Conservation (phyloP, 2,113 vertebrate species). For the Lates calcarifer region DNA sequence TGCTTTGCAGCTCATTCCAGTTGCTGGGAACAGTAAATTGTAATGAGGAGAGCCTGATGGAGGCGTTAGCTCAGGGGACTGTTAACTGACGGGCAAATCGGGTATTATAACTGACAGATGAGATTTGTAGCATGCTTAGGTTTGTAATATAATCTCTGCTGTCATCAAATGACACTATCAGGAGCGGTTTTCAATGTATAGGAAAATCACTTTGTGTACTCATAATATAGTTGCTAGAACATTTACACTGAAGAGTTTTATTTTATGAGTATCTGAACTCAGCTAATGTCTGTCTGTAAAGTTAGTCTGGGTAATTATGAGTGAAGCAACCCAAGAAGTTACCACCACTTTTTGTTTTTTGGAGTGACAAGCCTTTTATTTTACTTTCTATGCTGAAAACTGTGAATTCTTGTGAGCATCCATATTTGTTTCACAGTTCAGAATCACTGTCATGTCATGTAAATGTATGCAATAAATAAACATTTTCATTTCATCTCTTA, state of each 20-base stretch:
- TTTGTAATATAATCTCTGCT: conserved; percentile 67
- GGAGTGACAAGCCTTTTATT: not conserved
- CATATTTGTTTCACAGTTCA: not conserved
- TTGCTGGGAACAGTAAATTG: conserved; percentile 74
- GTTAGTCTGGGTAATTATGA: not conserved
- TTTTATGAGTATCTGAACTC: conserved; percentile 10
- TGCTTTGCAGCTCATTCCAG: conserved; percentile 69
- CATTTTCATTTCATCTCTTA: not conserved
- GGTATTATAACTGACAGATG: conserved; percentile 71
- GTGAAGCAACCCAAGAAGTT: not conserved
- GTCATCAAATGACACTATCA: conserved; percentile 56
- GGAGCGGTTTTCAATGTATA: conserved; percentile 40
- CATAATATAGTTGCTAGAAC: not conserved
- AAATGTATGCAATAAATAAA: conserved; percentile 3
- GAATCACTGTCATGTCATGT: not conserved
- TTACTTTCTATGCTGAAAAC: conserved; percentile 1
- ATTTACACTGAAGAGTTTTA: conserved; percentile 24
- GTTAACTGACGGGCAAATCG: conserved; percentile 71
- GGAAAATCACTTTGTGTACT: conserved; percentile 39
- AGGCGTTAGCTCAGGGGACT: conserved; percentile 72
- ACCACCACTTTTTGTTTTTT: not conserved
- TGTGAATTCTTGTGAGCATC: not conserved
- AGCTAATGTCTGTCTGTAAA: not conserved
- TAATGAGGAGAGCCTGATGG: conserved; percentile 75
- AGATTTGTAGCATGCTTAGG: conserved; percentile 71